These are phyloP conservation scores for Pachydiplax longipennis DNA, from an alignment of 2,888 invertebrate species.

Conservation along the genomic window DNA sequence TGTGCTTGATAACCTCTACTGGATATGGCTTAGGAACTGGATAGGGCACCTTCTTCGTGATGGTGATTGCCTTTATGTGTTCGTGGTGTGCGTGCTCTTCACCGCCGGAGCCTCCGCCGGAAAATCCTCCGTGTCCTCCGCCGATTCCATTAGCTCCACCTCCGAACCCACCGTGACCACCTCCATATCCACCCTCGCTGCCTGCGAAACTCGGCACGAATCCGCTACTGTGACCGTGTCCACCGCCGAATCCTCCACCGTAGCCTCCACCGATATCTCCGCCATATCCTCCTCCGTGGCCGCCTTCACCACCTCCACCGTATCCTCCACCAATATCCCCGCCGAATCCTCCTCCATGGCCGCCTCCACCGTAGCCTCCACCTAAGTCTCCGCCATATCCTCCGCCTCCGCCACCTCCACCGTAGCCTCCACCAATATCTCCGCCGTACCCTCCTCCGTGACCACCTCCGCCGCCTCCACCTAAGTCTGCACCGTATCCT, in stretches of 20 bases:
- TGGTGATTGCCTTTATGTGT: conserved; percentile 51
- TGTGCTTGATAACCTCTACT: conserved; percentile 46
- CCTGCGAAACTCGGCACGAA: conserved; percentile 12
- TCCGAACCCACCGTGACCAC: background rate
- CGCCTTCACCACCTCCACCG: background rate
- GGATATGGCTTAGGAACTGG: conserved; percentile 47
- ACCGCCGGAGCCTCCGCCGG: background rate
- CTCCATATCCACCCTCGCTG: conserved; percentile 21
- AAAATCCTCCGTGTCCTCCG: conserved; percentile 47
- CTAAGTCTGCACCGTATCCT: conserved; percentile 47
- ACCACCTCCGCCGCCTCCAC: conserved; percentile 19
- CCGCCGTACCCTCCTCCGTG: background rate
- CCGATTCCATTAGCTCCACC: background rate
- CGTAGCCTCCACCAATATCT: background rate
- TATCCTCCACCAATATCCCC: background rate
- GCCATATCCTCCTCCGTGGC: background rate
- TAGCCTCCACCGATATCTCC: conserved; percentile 47
- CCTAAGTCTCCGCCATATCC: background rate
- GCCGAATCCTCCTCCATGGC: background rate
- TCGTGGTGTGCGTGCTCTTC: conserved; percentile 7
- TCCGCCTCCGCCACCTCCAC: background rate
- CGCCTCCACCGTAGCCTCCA: background rate
- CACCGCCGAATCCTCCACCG: background rate
- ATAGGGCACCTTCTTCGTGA: conserved; percentile 52
- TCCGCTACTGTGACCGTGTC: background rate